Evolutionary conservation across 1,140 invertebrate genomes (phyloP).

Genomic region (Gonatopus flavifemur): DNA sequence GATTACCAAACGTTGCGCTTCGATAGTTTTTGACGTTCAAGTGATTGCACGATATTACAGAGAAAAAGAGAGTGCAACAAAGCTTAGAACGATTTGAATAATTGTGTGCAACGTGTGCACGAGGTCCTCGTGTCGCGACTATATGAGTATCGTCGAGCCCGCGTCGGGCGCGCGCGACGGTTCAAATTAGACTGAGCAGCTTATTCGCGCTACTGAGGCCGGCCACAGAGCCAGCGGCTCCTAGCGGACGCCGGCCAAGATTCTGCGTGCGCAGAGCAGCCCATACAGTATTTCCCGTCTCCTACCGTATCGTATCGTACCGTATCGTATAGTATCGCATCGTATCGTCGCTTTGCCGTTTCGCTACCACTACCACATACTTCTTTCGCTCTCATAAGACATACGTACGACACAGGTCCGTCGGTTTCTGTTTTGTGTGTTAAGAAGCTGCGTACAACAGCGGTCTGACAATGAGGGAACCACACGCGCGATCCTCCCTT

Average conservation of each 20-base stretch:
- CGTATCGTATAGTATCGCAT: conserved; percentile 22
- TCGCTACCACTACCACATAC: conserved; percentile 28
- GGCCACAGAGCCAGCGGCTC: conserved; percentile 54
- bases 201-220: conserved; percentile 51
- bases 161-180: conserved; percentile 55
- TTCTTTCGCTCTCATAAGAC: no score
- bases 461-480: conserved; percentile 41
- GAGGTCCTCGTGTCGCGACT: conserved; percentile 38
- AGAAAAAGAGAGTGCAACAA: no score
- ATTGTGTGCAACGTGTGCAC: no score
- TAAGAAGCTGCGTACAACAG: conserved; percentile 46
- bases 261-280: conserved; percentile 49
- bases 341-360: conserved; percentile 26
- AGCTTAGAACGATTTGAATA: no score
- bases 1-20: no score
- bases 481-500: conserved; percentile 31
- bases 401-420: conserved; percentile 31
- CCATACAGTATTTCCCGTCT: no score
- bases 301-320: background rate
- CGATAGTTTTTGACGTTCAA: no score
- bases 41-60: no score
- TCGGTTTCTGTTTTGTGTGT: no score
- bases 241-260: conserved; percentile 53
- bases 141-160: conserved; percentile 45
- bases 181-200: conserved; percentile 60